Percentiles rank a stretch among this genome's conserved stretches.
These are phyloP conservation scores for Alligator sinensis DNA, from an alignment of 2,113 vertebrate genomes.

Conservation along the genomic window DNA sequence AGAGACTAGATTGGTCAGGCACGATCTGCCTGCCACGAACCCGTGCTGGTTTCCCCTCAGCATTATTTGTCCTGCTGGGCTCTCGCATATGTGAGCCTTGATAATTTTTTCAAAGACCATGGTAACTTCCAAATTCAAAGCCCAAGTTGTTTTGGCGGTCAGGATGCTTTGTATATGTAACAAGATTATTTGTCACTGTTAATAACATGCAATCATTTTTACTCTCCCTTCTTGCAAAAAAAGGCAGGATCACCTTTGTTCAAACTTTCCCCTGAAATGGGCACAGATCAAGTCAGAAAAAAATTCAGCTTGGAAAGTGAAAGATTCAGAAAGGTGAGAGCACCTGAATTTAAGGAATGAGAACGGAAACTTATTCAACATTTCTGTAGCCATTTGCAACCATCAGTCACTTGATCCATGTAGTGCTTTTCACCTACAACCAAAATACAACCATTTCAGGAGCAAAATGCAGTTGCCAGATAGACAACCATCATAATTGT, in stretches of 20 bases:
- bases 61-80: too few relatives aligned
- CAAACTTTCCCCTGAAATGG: background rate
- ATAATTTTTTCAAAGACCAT: too few relatives aligned
- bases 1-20: too few relatives aligned
- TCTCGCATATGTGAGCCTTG: too few relatives aligned
- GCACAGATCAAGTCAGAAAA: background rate
- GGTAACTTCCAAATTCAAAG: conserved; percentile 41
- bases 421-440: background rate
- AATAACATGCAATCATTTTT: conserved; percentile 1
- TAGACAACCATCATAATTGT: background rate
- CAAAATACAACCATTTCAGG: background rate
- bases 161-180: conserved; percentile 27
- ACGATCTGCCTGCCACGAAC: too few relatives aligned
- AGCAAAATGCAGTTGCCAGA: background rate
- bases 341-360: background rate
- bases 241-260: background rate
- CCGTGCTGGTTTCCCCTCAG: too few relatives aligned
- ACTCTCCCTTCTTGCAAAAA: background rate
- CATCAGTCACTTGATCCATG: background rate
- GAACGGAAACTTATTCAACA: background rate
- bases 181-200: background rate
- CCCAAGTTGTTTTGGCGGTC: conserved; percentile 34
- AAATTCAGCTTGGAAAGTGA: background rate
- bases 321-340: background rate
- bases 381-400: background rate